Evolutionary conservation across 2,113 vertebrate species (phyloP).

Genomic region (Agapornis roseicollis): DNA sequence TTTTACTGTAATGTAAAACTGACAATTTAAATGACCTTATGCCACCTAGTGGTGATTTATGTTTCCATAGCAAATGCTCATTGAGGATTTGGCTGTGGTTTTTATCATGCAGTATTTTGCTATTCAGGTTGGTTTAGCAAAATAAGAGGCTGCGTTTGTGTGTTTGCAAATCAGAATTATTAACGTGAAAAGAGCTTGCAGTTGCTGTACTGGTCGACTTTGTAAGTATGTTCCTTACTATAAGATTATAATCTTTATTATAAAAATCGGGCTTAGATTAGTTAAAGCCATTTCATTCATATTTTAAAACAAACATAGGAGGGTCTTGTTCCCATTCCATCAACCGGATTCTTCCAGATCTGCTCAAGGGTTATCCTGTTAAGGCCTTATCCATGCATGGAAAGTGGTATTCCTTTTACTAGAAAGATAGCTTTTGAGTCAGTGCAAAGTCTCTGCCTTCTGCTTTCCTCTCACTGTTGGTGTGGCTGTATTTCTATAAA

Average conservation of each 20-base stretch:
- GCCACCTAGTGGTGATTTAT: constrained; percentile 17
- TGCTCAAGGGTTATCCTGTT: not conserved
- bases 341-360: not conserved
- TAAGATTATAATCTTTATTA: not conserved
- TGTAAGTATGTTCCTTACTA: not conserved
- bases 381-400: not conserved
- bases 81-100: not conserved
- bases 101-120: not conserved
- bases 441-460: not conserved
- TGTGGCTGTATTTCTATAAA: not conserved
- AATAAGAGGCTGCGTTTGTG: not conserved
- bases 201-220: not conserved
- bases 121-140: not conserved
- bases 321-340: not conserved
- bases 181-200: not conserved
- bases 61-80: not conserved
- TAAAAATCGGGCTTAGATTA: not conserved
- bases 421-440: not conserved
- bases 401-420: not conserved
- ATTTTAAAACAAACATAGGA: not conserved
- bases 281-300: not conserved
- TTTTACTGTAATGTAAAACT: not conserved
- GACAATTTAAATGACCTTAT: not conserved
- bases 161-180: not conserved
- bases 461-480: not conserved